Evolutionary conservation across 92 coral and sea anemone species (phyloP), one percentile per base, ranked within the genome.

Genomic region (Actinostola sp.): DNA sequence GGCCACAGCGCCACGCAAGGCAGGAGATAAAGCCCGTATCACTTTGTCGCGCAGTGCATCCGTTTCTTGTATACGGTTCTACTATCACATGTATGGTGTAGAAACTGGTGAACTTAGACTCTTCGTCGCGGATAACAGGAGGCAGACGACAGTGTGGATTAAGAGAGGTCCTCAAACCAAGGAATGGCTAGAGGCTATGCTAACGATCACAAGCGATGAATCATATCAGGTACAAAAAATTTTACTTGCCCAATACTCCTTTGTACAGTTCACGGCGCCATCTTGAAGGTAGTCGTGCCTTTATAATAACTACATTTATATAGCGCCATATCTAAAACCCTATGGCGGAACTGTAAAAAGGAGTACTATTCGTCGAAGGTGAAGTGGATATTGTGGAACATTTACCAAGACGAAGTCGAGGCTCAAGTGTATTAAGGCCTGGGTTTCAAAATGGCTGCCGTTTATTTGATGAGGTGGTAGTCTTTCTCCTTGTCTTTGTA

Each of bases 1-100:
- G 32, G 86, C 92, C 2, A 85, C 98, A 0, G 21, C 88, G 20
- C 98, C 98, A 36, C 92, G 89, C 39, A 69, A 27, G 15, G 52
- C 64, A 9, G 82, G 79, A 25, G 95, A 94, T 72, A 91, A 81
- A 45, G 98, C 98, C 35, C 82, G 87, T 53, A 82, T 94, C 27
- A n/a, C 53, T 10, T 53, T 75, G 16, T 80, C 87, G 36, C 77
- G 76, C 21, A 82, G 89, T 6, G 77, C 87, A 3, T 78, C 85
- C 2, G 72, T 70, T 24, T 61, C 80, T 19, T 81, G 93, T 26
- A 82, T 92, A 67, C 72, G 62, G 12, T 85, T 83, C 76, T 91
- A 76, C 67, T 85, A 79, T 61, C 88, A 88, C 42, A 89, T 95
- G 90, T 77, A 75, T 63, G 99, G 99, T 16, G 51, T 35, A 2